phyloP scores from a whole-genome alignment of 2,797 vertebrate genomes.

The Varecia variegata region DNA sequence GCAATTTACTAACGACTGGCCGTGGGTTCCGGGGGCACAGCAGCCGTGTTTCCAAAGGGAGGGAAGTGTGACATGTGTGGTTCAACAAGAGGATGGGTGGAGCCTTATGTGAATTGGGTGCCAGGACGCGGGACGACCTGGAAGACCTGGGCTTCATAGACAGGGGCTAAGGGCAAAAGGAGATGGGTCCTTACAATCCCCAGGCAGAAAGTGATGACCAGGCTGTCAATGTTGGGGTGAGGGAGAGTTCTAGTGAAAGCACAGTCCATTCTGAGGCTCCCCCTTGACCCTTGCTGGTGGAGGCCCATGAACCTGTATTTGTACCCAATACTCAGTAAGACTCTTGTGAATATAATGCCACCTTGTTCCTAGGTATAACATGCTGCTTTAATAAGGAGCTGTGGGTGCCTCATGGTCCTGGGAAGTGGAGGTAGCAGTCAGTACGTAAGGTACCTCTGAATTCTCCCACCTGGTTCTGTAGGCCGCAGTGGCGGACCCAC shows the following conservation, averaged over 20 bases:
- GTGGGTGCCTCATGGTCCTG: slow-evolving; percentile 75
- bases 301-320: background rate
- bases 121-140: background rate
- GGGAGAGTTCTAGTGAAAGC: background rate
- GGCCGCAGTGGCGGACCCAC: slow-evolving; percentile 88
- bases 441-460: slow-evolving; percentile 84
- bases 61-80: background rate
- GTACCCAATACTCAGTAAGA: background rate
- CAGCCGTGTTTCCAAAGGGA: background rate
- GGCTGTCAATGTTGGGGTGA: background rate
- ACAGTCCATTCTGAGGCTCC: rapidly evolving
- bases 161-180: background rate
- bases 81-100: background rate
- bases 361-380: background rate
- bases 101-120: background rate
- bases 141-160: background rate
- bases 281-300: background rate
- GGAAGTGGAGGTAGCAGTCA: slow-evolving; percentile 79
- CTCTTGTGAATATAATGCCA: background rate
- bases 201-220: background rate
- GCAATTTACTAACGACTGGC: background rate
- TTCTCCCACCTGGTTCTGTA: slow-evolving; percentile 87
- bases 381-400: slow-evolving; percentile 66
- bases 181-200: background rate
- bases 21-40: background rate